These are phyloP conservation scores for Paracanthobrama guichenoti DNA, from an alignment of 2,113 vertebrate genomes.

Conservation along the genomic window DNA sequence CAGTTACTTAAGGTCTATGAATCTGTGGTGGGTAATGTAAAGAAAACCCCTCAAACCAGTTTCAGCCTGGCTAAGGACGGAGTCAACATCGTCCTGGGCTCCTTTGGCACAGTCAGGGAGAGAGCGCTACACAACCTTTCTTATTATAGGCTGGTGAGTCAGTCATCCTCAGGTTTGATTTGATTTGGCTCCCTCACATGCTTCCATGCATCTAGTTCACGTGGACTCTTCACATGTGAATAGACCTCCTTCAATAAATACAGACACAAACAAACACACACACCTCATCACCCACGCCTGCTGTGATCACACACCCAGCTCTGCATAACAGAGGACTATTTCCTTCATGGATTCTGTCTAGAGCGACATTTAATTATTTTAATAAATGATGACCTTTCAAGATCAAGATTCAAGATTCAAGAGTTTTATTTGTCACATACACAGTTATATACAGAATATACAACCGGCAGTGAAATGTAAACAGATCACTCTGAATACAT, in stretches of 20 bases:
- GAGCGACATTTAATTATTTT: background rate
- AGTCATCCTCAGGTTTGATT: slow-evolving; percentile 54
- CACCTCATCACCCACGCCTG: slow-evolving; percentile 55
- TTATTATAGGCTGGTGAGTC: slow-evolving; percentile 74
- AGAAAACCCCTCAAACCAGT: slow-evolving; percentile 59
- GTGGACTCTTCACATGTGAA: slow-evolving; percentile 55
- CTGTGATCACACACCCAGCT: slow-evolving; percentile 58
- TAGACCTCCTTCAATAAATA: background rate
- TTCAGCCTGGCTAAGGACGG: slow-evolving; percentile 69
- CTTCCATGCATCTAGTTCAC: slow-evolving; percentile 50
- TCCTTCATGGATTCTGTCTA: slow-evolving; percentile 4
- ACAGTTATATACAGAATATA: no score
- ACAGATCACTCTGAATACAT: background rate
- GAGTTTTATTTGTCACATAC: no score
- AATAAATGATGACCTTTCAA: slow-evolving; percentile 14
- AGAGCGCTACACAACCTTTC: slow-evolving; percentile 69
- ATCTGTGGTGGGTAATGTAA: slow-evolving; percentile 65
- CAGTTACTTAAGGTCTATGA: slow-evolving; percentile 65
- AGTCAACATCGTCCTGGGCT: slow-evolving; percentile 63
- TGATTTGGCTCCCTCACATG: slow-evolving; percentile 60
- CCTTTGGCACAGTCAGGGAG: slow-evolving; percentile 66
- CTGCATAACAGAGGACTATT: slow-evolving; percentile 46
- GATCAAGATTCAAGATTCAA: no score
- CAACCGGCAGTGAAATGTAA: no score
- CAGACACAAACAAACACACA: slow-evolving; percentile 29